Evolutionary conservation across 53 echinoderm and acorn worm genomes (phyloP).

Genomic region (Patiria pectinifera): DNA sequence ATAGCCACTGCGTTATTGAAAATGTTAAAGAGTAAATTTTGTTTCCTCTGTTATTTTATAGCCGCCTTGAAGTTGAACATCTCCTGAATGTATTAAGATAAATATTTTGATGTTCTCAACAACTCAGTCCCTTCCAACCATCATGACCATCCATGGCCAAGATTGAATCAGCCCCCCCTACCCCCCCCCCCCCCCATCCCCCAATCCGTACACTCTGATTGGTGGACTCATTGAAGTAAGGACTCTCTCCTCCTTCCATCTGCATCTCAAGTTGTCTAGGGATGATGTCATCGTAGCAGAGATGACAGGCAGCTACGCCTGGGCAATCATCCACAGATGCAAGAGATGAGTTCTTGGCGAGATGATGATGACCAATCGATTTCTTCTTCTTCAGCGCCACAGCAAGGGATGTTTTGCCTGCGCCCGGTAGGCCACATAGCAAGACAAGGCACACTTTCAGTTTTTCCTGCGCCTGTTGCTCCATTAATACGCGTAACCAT

Average conservation of each 20-base stretch:
- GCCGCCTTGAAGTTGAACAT: no score
- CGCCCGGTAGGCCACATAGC: conserved; percentile 78
- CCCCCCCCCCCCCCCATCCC: no score
- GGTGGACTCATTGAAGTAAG: not conserved
- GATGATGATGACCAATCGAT: not conserved
- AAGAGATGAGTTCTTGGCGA: not conserved
- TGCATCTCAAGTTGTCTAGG: conserved; percentile 45
- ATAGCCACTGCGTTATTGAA: no score
- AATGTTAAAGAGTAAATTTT: no score
- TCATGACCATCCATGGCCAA: no score
- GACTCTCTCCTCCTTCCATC: conserved; percentile 4
- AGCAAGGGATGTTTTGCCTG: conserved; percentile 75
- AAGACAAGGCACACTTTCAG: conserved; percentile 52
- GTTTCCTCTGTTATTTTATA: no score
- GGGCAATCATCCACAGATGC: not conserved
- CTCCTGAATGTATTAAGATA: no score
- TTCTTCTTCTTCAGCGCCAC: not conserved
- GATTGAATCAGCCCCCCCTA: no score
- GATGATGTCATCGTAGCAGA: conserved; percentile 62
- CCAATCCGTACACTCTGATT: conserved; percentile 23
- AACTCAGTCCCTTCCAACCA: no score
- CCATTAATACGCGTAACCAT: not conserved
- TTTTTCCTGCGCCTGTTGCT: not conserved
- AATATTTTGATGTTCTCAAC: no score
- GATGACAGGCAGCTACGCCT: conserved; percentile 15